Base-by-base conservation (phyloP, 1,140 invertebrate genomes). In the Ooceraea biroi region DNA sequence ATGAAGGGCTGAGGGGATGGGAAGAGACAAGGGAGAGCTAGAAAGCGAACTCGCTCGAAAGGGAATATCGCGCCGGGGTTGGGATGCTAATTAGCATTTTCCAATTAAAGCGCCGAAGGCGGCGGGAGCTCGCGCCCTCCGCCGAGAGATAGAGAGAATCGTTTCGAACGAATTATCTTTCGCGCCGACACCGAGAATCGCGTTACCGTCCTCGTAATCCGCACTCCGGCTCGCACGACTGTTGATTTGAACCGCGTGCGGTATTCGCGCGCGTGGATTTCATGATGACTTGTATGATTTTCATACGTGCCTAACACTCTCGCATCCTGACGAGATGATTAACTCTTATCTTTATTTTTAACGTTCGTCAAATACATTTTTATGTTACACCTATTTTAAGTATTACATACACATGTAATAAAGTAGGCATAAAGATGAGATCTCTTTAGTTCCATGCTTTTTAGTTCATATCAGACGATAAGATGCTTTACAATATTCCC, bases 1-100 rank as follows among this genome's bases (percentile, higher is more conserved):
- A 22, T 48, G 52, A 19, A 19, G 1, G 50, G n/a, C n/a, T n/a
- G n/a, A 48, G 4, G 55, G 57, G 30, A 11, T 19, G 46, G 50
- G 44, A 46, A 27, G 19, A 2, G 52, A 44, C 7, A 12, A 65
- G 50, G 41, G 65, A 77, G 46, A 66, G 55, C 61, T 48, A 74
- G 82, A 76, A 65, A 87, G 83, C 65, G 30, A 55, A 87, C 85
- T 65, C 41, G 86, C 71, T 82, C 84, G 72, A 85, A 88, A 87
- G 87, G 83, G 87, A 88, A 88, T 88, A 88, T 88, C 86, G 83
- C 86, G 52, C 52, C 82, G 71, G 86, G 71, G 87, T 76, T 89
- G 88, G 36, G 87, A 89, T 88, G 88, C 85, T 89, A 89, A 89
- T 89, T 89, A 89, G 88, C 88, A 89, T 89, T 89, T 89, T 89